Percentiles rank a stretch among this genome's conserved stretches.
phyloP scores from a whole-genome alignment of 2,797 vertebrate genomes.

The Meriones psammophilus region DNA sequence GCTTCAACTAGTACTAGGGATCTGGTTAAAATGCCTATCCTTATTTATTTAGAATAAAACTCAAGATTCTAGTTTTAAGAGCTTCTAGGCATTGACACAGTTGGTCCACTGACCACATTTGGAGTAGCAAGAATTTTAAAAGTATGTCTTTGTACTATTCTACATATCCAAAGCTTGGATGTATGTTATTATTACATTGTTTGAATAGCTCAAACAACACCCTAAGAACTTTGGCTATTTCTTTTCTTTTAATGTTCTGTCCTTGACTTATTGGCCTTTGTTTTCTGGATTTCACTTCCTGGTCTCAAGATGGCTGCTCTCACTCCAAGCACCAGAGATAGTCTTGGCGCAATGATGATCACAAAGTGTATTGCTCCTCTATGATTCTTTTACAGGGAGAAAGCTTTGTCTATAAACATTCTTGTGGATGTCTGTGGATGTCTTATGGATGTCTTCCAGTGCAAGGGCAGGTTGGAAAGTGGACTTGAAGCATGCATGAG shows the following conservation, averaged over 20 bases:
- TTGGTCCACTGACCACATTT: background rate
- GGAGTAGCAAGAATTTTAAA: slow-evolving; percentile 48
- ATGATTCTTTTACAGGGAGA: background rate
- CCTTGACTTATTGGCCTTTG: background rate
- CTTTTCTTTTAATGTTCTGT: background rate
- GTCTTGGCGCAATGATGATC: background rate
- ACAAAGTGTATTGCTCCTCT: background rate
- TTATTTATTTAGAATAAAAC: background rate
- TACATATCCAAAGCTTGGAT: background rate
- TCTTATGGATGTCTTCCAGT: background rate
- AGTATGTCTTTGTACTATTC: background rate
- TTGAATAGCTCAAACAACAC: background rate
- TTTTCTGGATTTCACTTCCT: background rate
- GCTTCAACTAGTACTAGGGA: background rate
- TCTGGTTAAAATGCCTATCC: slow-evolving; percentile 24
- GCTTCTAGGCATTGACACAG: background rate
- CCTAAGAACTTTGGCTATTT: background rate
- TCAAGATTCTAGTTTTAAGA: background rate
- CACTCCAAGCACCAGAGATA: background rate
- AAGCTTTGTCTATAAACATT: background rate
- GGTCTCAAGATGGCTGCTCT: background rate
- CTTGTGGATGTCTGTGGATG: background rate
- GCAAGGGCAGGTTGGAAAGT: background rate
- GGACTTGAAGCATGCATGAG: background rate
- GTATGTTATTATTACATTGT: background rate